Evolutionary conservation across 2,797 vertebrate species (phyloP).

Genomic region (Champsocephalus gunnari): DNA sequence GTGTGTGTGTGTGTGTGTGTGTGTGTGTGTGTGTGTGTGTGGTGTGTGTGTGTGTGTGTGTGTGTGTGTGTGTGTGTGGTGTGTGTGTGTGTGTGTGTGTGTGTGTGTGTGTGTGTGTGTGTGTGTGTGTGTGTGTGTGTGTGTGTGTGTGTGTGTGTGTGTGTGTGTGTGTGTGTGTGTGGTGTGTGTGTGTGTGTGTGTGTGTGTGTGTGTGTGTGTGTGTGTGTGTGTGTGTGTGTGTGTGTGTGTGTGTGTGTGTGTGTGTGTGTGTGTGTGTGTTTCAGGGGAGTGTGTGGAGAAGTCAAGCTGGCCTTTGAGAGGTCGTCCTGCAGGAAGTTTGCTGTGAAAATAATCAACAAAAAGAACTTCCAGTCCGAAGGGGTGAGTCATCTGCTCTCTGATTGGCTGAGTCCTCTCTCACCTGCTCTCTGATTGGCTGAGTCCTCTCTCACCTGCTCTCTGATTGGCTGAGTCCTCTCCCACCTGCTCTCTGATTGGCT

Average conservation of each 20-base stretch:
- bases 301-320: constrained; percentile 93
- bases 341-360: constrained; percentile 94
- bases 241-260: not conserved
- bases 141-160: constrained; percentile 84
- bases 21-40: constrained; percentile 86
- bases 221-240: not conserved
- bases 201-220: not conserved
- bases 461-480: no score
- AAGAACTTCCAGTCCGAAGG: constrained; percentile 86
- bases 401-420: no score
- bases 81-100: constrained; percentile 93
- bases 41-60: constrained; percentile 22
- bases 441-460: no score
- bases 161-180: constrained; percentile 84
- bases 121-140: constrained; percentile 82
- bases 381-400: constrained; percentile 62
- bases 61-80: constrained; percentile 85
- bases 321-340: constrained; percentile 90
- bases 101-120: constrained; percentile 84
- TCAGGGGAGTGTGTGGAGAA: constrained; percentile 95
- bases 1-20: constrained; percentile 82
- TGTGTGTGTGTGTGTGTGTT: constrained; percentile 35
- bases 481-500: no score
- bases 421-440: constrained; percentile 22
- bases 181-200: constrained; percentile 87